phyloP scores from a whole-genome alignment of 2,797 vertebrate species.

The Sebastes cheni region DNA sequence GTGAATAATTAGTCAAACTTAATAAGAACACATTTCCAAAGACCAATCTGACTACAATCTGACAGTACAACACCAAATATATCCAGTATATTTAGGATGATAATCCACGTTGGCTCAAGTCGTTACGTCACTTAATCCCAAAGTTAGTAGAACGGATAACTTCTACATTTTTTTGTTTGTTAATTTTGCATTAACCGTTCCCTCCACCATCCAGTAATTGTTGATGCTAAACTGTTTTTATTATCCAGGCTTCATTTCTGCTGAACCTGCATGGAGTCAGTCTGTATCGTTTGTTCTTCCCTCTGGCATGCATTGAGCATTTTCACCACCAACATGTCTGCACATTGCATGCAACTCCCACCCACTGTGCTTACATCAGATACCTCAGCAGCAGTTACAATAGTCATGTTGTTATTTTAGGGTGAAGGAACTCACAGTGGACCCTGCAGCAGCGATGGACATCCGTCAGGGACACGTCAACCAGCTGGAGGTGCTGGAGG shows the following conservation, averaged over 20 bases:
- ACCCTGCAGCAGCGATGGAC: constrained; percentile 82
- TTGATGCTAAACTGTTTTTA: constrained; percentile 1
- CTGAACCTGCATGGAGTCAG: not conserved
- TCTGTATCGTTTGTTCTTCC: not conserved
- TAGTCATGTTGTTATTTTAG: constrained; percentile 38
- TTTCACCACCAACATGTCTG: not conserved
- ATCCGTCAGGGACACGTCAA: constrained; percentile 84
- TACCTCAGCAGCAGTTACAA: not conserved
- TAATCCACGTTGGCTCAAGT: no score
- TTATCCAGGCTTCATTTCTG: not conserved
- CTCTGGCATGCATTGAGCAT: not conserved
- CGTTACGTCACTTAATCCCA: not conserved
- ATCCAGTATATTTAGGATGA: not conserved
- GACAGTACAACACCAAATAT: not conserved
- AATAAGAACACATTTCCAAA: no score
- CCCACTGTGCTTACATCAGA: not conserved
- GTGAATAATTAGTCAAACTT: no score
- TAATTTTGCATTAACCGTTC: not conserved
- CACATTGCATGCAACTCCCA: not conserved
- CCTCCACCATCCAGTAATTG: not conserved
- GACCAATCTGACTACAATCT: no score
- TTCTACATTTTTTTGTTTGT: not conserved
- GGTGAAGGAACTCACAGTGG: constrained; percentile 90
- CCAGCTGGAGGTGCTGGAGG: constrained; percentile 94
- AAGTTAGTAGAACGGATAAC: not conserved